Evolutionary conservation across 2,797 vertebrate genomes (phyloP).

Genomic region (Tauraco hartlaubi): DNA sequence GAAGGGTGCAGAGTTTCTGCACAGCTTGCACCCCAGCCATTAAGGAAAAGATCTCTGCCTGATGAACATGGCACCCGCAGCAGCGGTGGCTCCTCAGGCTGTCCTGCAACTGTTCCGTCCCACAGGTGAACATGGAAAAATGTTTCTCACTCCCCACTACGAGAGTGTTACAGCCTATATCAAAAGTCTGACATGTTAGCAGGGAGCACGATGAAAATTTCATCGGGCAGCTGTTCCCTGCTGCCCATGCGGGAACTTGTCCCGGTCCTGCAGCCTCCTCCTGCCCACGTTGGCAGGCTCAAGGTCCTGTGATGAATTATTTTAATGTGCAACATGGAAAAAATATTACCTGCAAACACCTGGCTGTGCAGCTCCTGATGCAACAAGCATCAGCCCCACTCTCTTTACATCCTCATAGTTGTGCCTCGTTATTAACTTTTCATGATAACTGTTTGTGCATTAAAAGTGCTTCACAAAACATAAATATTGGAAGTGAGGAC

Average conservation of each 20-base stretch:
- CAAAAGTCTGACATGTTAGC: constrained; percentile 23
- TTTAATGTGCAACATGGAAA: background rate
- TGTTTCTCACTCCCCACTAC: constrained; percentile 12
- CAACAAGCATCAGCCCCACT: constrained; percentile 18
- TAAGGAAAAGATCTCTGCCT: background rate
- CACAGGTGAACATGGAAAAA: background rate
- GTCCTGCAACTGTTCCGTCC: background rate
- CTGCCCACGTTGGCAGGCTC: background rate
- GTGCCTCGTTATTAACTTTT: constrained; percentile 80
- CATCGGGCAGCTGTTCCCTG: constrained; percentile 28
- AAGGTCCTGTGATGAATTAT: background rate
- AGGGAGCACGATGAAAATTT: constrained; percentile 61
- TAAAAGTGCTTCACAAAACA: constrained; percentile 64
- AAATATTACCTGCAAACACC: constrained; percentile 45
- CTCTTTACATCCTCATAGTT: constrained; percentile 71
- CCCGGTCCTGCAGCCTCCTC: background rate
- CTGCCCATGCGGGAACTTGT: background rate
- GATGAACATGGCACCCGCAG: fast-evolving
- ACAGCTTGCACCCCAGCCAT: background rate
- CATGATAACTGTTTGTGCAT: constrained; percentile 77
- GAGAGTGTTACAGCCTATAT: background rate
- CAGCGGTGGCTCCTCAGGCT: background rate
- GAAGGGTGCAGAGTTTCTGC: background rate
- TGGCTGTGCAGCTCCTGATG: constrained; percentile 43
- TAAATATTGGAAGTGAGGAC: constrained; percentile 37